Conservation (phyloP, 2,797 vertebrate species). For the Sitta carolinensis region DNA sequence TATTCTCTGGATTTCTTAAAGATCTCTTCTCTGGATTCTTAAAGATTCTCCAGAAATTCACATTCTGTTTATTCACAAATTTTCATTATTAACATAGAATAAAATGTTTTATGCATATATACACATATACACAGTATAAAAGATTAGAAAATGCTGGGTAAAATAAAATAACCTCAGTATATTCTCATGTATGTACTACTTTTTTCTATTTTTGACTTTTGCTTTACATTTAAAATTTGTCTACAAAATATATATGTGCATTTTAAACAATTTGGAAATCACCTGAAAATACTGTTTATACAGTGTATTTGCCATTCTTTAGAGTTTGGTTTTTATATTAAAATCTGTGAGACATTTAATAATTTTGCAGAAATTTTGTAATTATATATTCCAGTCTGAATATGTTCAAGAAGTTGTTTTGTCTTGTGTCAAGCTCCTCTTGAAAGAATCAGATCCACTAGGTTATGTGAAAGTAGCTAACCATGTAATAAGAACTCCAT, state of each 20-base stretch:
- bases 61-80: not conserved
- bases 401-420: not conserved
- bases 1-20: not conserved
- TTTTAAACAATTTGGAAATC: not conserved
- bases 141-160: not conserved
- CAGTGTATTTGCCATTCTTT: not conserved
- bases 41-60: not conserved
- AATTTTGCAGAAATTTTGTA: not conserved
- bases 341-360: not conserved
- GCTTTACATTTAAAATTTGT: not conserved
- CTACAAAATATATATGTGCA: not conserved
- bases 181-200: not conserved
- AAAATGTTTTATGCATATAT: not conserved
- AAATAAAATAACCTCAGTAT: not conserved
- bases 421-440: not conserved
- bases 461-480: not conserved
- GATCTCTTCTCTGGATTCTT: not conserved
- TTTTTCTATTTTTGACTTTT: not conserved
- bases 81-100: not conserved
- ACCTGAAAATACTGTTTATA: not conserved
- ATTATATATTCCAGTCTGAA: not conserved
- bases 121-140: not conserved
- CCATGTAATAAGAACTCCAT: not conserved
- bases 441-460: not conserved
- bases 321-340: not conserved